phyloP scores from a whole-genome alignment of 2,113 vertebrate genomes.

The Falcunculus frontatus region DNA sequence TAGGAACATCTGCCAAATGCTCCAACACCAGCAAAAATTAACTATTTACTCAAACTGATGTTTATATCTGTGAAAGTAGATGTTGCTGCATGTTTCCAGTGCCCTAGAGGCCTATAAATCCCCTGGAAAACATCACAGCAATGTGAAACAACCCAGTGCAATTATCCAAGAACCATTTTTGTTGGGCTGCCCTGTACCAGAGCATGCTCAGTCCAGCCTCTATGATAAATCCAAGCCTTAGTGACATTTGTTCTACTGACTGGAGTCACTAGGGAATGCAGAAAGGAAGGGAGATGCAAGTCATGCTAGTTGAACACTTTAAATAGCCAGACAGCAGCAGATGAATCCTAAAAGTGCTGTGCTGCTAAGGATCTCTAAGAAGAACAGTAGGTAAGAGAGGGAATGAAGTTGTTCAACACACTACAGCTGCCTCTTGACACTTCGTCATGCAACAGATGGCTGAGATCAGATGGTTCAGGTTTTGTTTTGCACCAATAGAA shows the following conservation, averaged over 20 bases:
- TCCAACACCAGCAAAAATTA: slow-evolving; percentile 25
- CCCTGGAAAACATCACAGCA: slow-evolving; percentile 12
- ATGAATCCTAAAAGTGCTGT: neutral
- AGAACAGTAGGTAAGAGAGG: neutral
- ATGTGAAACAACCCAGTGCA: neutral
- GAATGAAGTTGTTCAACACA: neutral
- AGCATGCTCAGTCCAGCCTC: neutral
- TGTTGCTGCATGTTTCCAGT: slow-evolving; percentile 18
- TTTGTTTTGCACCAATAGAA: neutral
- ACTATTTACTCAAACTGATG: slow-evolving; percentile 16
- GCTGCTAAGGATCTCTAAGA: neutral
- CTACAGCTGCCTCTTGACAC: neutral
- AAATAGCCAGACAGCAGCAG: neutral
- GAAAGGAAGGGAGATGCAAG: neutral
- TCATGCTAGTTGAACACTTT: neutral
- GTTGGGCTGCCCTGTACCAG: neutral
- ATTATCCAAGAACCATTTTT: neutral
- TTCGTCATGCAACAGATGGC: neutral
- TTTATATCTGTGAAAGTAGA: slow-evolving; percentile 37
- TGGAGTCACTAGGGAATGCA: neutral
- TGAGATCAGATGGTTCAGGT: neutral
- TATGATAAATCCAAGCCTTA: neutral
- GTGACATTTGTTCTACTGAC: neutral
- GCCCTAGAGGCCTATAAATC: slow-evolving; percentile 29
- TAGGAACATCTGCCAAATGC: neutral